Evolutionary conservation across 1,140 invertebrate genomes (phyloP), one percentile per base, ranked within the genome.

Genomic region (Brachionus angularis): DNA sequence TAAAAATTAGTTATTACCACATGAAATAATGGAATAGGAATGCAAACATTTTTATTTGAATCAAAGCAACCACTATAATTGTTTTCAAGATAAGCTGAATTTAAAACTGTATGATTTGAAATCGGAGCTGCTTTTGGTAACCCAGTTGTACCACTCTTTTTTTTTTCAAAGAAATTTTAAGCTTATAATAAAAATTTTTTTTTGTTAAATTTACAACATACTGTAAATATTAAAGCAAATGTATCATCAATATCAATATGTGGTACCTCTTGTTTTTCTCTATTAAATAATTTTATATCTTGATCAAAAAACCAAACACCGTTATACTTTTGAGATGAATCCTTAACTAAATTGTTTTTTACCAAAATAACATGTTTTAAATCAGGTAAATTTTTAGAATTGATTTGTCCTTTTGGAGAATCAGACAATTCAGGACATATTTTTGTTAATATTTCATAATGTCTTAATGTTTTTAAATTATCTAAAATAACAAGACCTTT

Each of bases 51-150:
- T 73, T 67, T 73, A 75, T 84, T 80, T 74, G 80, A 80, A 61
- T 81, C 76, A 50, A 85, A 74, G 47, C 87, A 83, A 42, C 84
- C 83, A n/a, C 86, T 78, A 72, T 89, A 83, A 67, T 82, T 79
- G 0, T 86, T 87, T 44, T 85, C 79, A 76, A 87, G 84, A 72
- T 86, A 87, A 4, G 87, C 85, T 80, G 97, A 96, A 77, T 98
- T 97, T 0, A 95, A 83, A 5, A 92, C 82, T 62, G 88, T 88
- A 72, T 87, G 85, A 77, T 98, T 91, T 0, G 87, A 88, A 2
- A 96, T 77, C 0, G 89, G 82, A 0, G 89, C 88, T 8, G 89
- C 93, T 82, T 98, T 98, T 0, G 94, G 90, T 33, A 34, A 50
- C 1, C 62, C 62, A 49, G 89, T 92, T 3, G 90, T 70, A 1